phyloP scores from a whole-genome alignment of 2,113 vertebrate species.

The Ceyx melanurus region DNA sequence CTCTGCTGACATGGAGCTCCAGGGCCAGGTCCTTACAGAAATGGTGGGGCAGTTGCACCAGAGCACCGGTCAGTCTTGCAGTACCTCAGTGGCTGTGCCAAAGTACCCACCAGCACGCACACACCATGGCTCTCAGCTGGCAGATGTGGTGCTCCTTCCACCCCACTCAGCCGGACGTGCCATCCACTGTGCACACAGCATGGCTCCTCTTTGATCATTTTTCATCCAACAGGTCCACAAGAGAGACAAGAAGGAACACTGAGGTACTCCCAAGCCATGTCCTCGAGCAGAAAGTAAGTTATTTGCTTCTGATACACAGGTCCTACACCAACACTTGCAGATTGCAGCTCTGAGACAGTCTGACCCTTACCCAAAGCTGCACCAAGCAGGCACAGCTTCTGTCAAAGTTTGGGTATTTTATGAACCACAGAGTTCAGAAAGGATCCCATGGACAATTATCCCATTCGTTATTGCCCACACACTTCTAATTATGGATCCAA shows the following conservation, averaged over 20 bases:
- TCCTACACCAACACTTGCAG: not conserved
- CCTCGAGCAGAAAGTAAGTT: not conserved
- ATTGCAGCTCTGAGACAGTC: not conserved
- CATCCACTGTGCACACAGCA: fast-evolving
- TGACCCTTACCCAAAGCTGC: not conserved
- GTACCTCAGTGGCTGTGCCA: not conserved
- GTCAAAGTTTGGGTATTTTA: not conserved
- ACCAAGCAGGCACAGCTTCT: not conserved
- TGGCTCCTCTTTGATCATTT: fast-evolving
- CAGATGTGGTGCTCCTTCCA: not conserved
- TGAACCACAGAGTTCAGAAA: not conserved
- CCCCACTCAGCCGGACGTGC: fast-evolving
- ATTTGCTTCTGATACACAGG: not conserved
- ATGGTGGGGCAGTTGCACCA: fast-evolving
- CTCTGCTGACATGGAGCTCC: fast-evolving
- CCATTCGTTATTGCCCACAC: not conserved
- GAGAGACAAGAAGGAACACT: not conserved
- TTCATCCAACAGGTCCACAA: not conserved
- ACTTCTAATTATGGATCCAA: not conserved
- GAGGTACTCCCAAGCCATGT: not conserved
- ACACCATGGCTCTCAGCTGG: fast-evolving
- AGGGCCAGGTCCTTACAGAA: not conserved
- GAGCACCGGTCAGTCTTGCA: not conserved
- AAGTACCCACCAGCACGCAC: not conserved
- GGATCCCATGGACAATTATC: not conserved